A percentile compares a stretch with the other conserved stretches of the same genome.
Evolutionary conservation across 1,140 invertebrate species (phyloP).

Genomic region (Drosophila paulistorum): DNA sequence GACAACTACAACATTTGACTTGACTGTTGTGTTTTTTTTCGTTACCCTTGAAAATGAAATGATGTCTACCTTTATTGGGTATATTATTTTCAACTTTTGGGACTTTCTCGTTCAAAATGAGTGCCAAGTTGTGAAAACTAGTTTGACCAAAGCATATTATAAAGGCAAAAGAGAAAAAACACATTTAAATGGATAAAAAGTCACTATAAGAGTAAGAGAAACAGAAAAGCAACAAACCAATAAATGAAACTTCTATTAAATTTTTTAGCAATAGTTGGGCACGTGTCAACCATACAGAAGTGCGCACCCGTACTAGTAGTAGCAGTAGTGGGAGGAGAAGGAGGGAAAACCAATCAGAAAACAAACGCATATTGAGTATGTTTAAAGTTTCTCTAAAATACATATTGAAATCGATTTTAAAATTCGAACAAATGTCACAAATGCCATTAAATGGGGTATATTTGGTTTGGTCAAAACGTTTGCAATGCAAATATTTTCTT

Average conservation of each 20-base stretch:
- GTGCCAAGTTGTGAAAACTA: slow-evolving; percentile 16
- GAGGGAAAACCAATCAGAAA: background rate
- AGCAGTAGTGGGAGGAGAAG: no score
- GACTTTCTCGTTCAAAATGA: no score
- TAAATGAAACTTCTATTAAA: no score
- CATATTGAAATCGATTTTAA: no score
- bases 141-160: slow-evolving; percentile 19
- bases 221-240: background rate
- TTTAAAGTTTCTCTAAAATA: slow-evolving; percentile 17
- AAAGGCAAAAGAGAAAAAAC: background rate
- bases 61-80: no score
- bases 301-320: no score
- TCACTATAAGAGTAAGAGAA: background rate
- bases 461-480: no score
- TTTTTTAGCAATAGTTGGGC: background rate
- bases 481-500: no score
- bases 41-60: slow-evolving; percentile 23
- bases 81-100: no score
- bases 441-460: no score
- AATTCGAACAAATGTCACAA: no score
- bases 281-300: slow-evolving; percentile 3
- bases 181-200: slow-evolving; percentile 1
- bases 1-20: background rate
- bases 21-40: background rate
- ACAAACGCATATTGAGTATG: background rate